These are phyloP conservation scores for Oryzias melastigma DNA, from an alignment of 2,113 vertebrate species.

Conservation along the genomic window DNA sequence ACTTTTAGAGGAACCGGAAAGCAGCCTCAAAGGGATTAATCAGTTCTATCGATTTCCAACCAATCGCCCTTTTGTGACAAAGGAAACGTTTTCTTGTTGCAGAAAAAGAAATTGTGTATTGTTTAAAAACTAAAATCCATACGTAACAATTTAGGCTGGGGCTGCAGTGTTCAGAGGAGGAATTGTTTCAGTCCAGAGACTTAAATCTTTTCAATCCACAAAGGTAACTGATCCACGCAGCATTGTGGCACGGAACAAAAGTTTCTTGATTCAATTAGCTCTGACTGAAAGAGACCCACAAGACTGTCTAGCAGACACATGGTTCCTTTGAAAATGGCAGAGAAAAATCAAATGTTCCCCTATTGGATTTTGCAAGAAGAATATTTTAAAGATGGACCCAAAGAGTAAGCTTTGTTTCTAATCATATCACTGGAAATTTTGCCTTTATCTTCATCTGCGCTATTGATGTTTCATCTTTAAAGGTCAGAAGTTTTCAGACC, in stretches of 20 bases:
- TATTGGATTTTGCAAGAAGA: no score
- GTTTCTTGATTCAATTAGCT: neutral
- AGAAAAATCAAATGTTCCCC: slow-evolving; percentile 1
- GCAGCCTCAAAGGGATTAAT: slow-evolving; percentile 8
- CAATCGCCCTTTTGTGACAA: slow-evolving; percentile 4
- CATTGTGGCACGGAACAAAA: neutral
- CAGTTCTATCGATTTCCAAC: slow-evolving; percentile 13
- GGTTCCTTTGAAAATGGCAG: slow-evolving; percentile 2
- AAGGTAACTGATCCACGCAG: neutral
- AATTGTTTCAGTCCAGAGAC: neutral
- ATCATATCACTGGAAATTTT: neutral
- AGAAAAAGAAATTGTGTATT: neutral
- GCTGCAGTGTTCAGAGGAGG: neutral
- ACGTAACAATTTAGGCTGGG: slow-evolving; percentile 1
- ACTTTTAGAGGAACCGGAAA: slow-evolving; percentile 41
- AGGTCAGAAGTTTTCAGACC: neutral
- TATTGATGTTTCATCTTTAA: neutral
- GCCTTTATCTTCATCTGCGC: no score
- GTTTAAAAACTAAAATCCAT: neutral
- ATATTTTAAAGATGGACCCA: no score
- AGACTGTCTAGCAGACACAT: neutral
- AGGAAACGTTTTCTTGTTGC: neutral
- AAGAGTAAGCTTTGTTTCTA: neutral
- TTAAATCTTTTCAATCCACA: neutral
- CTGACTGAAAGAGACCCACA: neutral